Evolutionary conservation across 2,888 invertebrate species (phyloP), one percentile per base, ranked within the genome.

Genomic region (Athalia circularis): DNA sequence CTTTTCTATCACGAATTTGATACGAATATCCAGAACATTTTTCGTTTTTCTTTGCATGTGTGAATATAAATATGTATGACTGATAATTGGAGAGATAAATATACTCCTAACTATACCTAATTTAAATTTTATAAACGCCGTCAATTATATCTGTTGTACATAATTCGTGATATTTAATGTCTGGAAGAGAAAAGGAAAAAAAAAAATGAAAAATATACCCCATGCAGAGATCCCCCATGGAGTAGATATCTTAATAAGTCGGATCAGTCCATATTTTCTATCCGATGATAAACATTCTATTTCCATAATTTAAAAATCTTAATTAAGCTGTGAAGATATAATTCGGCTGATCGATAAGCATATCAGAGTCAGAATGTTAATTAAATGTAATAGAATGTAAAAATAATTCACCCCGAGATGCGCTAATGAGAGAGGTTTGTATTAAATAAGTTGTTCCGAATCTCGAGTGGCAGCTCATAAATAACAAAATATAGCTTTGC

Each of bases 401-500:
- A 29, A 29, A 29, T 29, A 29, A 29, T 29, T 29, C 29, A 29
- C 29, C 29, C 29, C 2, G 29, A 29, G 29, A 29, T 29, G 29
- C 29, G 29, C 2, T 29, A 29, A 29, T 29, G 29, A 29, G 29
- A 29, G 29, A 29, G 29, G 0, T 29, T 29, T 29, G 29, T 29
- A 29, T 29, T 70, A 70, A 70, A 70, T 70, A 54, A 70, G 57
- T 70, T 54, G 70, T 70, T 9, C 57, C 57, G 5, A 64, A 6
- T 29, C 29, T 50, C 5, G 15, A 68, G n/a, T 54, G 52, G 29
- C 68, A 29, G 11, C 85, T 85, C 88, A 88, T 88, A 88, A 89
- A 89, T 89, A 86, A 88, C 81, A 79, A 83, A 86, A 86, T 84
- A 87, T 87, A 86, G 83, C 81, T 81, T 82, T 82, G 80, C 83